A percentile compares a stretch with the other conserved stretches of the same genome.
These are phyloP conservation scores for Caenorhabditis remanei DNA, from an alignment of 1,140 invertebrate genomes.

Conservation along the genomic window DNA sequence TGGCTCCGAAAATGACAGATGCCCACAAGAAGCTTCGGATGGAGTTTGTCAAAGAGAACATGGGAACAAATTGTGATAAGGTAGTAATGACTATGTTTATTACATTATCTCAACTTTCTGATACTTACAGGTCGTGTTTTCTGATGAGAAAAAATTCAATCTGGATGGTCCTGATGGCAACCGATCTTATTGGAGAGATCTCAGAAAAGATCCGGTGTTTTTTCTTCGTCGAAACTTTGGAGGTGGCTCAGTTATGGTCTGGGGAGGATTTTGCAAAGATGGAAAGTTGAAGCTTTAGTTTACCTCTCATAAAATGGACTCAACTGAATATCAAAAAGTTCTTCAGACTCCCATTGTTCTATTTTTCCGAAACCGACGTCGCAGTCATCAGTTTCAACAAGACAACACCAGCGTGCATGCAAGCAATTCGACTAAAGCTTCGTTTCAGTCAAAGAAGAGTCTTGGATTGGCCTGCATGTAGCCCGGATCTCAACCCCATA, in stretches of 20 bases:
- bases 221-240: conserved; percentile 62
- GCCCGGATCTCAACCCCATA: conserved; percentile 79
- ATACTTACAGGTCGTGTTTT: conserved; percentile 60
- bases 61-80: neutral
- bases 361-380: conserved; percentile 1
- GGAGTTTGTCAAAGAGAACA: neutral
- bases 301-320: conserved; percentile 34
- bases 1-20: neutral
- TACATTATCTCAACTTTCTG: neutral
- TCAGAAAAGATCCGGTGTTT: conserved; percentile 68
- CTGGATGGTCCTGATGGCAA: conserved; percentile 72
- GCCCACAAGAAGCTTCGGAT: neutral
- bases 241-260: conserved; percentile 63
- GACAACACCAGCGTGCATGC: conserved; percentile 78
- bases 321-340: conserved; percentile 45
- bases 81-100: neutral
- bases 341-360: conserved; percentile 26
- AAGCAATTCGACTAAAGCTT: conserved; percentile 65
- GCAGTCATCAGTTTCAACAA: conserved; percentile 70
- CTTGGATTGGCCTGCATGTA: conserved; percentile 60
- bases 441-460: conserved; percentile 36
- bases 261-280: conserved; percentile 41
- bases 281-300: conserved; percentile 8
- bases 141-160: conserved; percentile 75
- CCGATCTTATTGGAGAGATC: conserved; percentile 70